phyloP scores from a whole-genome alignment of 2,888 invertebrate genomes.

The Drosophila meridiana region DNA sequence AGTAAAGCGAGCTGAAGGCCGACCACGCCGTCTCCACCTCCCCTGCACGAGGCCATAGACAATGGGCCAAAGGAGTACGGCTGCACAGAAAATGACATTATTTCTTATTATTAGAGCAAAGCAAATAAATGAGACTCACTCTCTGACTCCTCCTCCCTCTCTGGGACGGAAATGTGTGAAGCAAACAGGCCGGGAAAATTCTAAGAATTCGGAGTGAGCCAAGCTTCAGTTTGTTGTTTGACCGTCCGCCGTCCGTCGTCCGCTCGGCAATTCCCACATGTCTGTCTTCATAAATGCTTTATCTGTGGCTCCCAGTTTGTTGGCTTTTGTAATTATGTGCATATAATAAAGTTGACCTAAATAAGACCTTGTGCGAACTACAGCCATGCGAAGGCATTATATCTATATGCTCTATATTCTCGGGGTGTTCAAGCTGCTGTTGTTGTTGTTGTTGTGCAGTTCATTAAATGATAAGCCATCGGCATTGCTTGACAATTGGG shows the following conservation, averaged over 20 bases:
- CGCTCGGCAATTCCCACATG: conserved; percentile 69
- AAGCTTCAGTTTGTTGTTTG: conserved; percentile 43
- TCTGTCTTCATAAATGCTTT: conserved; percentile 76
- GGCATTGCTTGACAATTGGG: conserved; percentile 55
- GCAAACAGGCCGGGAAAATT: conserved; percentile 22
- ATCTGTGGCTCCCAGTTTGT: conserved; percentile 67
- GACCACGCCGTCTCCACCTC: not conserved
- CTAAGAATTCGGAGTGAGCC: conserved; percentile 26
- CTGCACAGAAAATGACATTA: conserved; percentile 64
- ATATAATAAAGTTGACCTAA: conserved; percentile 79
- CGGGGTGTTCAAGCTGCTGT: conserved; percentile 17
- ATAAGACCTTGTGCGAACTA: conserved; percentile 37
- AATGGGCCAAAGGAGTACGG: conserved; percentile 45
- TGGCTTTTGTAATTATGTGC: conserved; percentile 77
- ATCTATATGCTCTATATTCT: conserved; percentile 15
- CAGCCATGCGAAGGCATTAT: not conserved
- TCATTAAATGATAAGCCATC: conserved; percentile 80
- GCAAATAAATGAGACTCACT: conserved; percentile 69
- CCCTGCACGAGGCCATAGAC: conserved; percentile 33
- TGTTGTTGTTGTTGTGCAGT: conserved; percentile 48
- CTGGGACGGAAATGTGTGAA: conserved; percentile 47
- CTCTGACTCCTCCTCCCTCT: not conserved
- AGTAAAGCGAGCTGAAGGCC: conserved; percentile 36
- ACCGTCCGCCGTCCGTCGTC: not conserved
- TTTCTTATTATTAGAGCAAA: conserved; percentile 78